These are phyloP conservation scores for Unio pictorum DNA, from an alignment of 2,888 invertebrate genomes.

Conservation along the genomic window DNA sequence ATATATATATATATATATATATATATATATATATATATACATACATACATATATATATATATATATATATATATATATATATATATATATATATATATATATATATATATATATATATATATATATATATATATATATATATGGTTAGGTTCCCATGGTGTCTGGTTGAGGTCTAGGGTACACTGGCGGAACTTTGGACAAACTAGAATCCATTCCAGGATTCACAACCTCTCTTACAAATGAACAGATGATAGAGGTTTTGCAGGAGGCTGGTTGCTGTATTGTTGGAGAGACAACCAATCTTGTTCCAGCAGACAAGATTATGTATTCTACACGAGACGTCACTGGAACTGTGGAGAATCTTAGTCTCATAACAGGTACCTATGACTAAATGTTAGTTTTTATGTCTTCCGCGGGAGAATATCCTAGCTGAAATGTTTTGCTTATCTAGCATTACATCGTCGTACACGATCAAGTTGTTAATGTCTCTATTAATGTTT, in stretches of 20 bases:
- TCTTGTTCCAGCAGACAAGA: constrained; percentile 75
- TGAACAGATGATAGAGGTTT: constrained; percentile 65
- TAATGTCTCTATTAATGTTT: too few relatives aligned
- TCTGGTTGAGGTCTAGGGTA: constrained; percentile 75
- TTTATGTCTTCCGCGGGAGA: too few relatives aligned
- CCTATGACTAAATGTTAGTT: constrained; percentile 5
- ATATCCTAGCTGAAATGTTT: too few relatives aligned
- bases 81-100: too few relatives aligned
- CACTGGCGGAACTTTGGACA: constrained; percentile 77
- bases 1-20: neutral
- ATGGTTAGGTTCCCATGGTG: constrained; percentile 75
- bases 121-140: too few relatives aligned
- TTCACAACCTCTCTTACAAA: constrained; percentile 67
- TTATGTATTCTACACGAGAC: constrained; percentile 74
- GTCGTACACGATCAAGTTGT: too few relatives aligned
- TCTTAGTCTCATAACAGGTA: constrained; percentile 74
- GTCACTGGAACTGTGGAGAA: constrained; percentile 74
- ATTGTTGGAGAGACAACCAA: constrained; percentile 74
- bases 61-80: too few relatives aligned
- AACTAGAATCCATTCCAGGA: constrained; percentile 76
- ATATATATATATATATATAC: too few relatives aligned
- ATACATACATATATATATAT: too few relatives aligned
- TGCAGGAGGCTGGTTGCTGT: constrained; percentile 74
- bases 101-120: too few relatives aligned
- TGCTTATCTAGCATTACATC: too few relatives aligned